These are phyloP conservation scores for Auanema sp. DNA, from an alignment of 2,888 invertebrate genomes.

Conservation along the genomic window DNA sequence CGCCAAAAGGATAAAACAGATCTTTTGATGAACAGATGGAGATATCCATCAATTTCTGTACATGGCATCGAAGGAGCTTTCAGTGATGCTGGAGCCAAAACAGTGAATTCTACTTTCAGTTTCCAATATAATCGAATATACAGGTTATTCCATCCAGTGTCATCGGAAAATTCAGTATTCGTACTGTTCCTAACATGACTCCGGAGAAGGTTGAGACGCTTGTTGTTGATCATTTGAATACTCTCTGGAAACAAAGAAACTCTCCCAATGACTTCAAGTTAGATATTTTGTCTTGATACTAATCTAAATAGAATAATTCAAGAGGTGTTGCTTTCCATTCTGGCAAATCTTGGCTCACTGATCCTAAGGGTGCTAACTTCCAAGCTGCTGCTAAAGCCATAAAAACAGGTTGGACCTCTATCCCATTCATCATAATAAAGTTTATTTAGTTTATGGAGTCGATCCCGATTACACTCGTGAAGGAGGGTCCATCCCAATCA, in stretches of 20 bases:
- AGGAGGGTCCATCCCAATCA: slow-evolving; percentile 96
- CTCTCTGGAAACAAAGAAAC: slow-evolving; percentile 76
- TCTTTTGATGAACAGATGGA: slow-evolving; percentile 90
- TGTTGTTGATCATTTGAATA: slow-evolving; percentile 79
- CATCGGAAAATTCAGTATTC: slow-evolving; percentile 92
- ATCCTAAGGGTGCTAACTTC: slow-evolving; percentile 89
- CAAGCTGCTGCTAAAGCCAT: slow-evolving; percentile 75
- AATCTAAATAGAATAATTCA: slow-evolving; percentile 3
- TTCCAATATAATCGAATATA: background rate
- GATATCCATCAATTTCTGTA: slow-evolving; percentile 86
- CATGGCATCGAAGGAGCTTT: slow-evolving; percentile 96
- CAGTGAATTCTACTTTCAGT: slow-evolving; percentile 65
- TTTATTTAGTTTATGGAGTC: slow-evolving; percentile 76
- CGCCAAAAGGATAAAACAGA: slow-evolving; percentile 77
- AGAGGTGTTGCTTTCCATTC: slow-evolving; percentile 72
- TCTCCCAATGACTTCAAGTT: slow-evolving; percentile 81
- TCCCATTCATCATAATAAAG: background rate
- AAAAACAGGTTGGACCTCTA: slow-evolving; percentile 52
- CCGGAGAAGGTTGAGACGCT: slow-evolving; percentile 77
- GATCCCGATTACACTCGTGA: slow-evolving; percentile 94
- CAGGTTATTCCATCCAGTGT: slow-evolving; percentile 72
- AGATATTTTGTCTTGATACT: background rate
- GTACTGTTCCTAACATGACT: slow-evolving; percentile 90
- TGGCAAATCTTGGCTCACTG: slow-evolving; percentile 88
- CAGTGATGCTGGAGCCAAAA: slow-evolving; percentile 87